Base-by-base conservation (phyloP, 2,113 vertebrate species). In the Oxyura jamaicensis region DNA sequence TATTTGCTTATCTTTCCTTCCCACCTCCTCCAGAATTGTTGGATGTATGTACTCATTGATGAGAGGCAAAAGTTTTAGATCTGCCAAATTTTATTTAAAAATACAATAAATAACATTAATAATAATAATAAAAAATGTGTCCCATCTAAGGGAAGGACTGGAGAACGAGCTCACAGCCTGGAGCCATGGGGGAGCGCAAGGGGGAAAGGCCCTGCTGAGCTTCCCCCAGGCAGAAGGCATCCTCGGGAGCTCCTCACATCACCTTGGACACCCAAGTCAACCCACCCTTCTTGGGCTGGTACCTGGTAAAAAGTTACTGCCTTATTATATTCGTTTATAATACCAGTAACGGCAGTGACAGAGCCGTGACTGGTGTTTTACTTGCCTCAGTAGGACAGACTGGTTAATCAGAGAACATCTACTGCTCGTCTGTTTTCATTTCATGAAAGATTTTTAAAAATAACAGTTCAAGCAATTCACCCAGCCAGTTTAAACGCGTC, bases 141-240 rank as follows among this genome's bases (percentile, higher is more conserved):
- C n/a, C 29, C 46, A 63, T 0, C n/a, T 13, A 36, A 71, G 62
- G 18, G 41, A 14, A 74, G 8, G 3, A 1, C 12, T 82, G 42
- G 50, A 22, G 74, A 50, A 39, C 17, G 29, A 84, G 22, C n/a
- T 84, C 4, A 2, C 20, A 62, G 68, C 81, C 9, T 81, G 52
- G 59, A n/a, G 42, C 8, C 7, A 0, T 1, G 1, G 21, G 63
- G 14, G 31, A 67, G 14, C 39, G 17, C 36, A 21, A 5, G 0
- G 0, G 11, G 21, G 31, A 86, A n/a, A 62, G 41, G 46, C 14
- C 20, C 60, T 76, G 60, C 63, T 52, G 28, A n/a, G 35, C 36
- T 58, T 63, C 39, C 42, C 0, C 0, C 19, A 9, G 78, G 44
- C 69, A 67, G 69, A 31, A 48, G 75, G 28, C 69, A 29, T 83